Conservation (phyloP, 2,888 invertebrate genomes). For the Apotomis turbidana region DNA sequence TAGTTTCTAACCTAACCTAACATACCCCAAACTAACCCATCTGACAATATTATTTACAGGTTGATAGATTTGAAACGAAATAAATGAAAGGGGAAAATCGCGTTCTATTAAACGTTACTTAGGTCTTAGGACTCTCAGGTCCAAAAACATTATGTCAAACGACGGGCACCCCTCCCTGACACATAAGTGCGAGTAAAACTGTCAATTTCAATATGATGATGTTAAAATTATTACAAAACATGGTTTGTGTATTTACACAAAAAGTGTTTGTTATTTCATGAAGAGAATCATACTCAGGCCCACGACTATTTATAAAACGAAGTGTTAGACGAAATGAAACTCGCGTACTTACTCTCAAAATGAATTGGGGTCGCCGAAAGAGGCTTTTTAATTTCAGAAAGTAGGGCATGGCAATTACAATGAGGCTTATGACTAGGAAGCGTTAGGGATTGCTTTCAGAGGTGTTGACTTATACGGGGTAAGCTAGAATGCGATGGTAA, state of each 20-base stretch:
- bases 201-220: too few relatives aligned
- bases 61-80: too few relatives aligned
- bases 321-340: slow-evolving; percentile 34
- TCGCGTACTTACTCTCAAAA: slow-evolving; percentile 32
- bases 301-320: slow-evolving; percentile 17
- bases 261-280: background rate
- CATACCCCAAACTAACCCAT: too few relatives aligned
- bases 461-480: background rate
- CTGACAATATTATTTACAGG: too few relatives aligned
- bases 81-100: too few relatives aligned
- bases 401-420: slow-evolving; percentile 38
- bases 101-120: too few relatives aligned
- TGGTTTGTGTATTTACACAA: background rate
- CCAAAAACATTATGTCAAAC: too few relatives aligned
- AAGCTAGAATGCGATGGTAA: background rate
- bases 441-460: slow-evolving; percentile 27
- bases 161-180: too few relatives aligned
- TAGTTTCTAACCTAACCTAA: too few relatives aligned
- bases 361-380: slow-evolving; percentile 36
- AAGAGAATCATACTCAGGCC: slow-evolving; percentile 7
- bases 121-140: too few relatives aligned
- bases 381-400: slow-evolving; percentile 41
- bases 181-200: too few relatives aligned
- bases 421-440: slow-evolving; percentile 25
- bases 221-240: background rate